phyloP scores from a whole-genome alignment of 2,888 invertebrate species.

The Sesia apiformis region DNA sequence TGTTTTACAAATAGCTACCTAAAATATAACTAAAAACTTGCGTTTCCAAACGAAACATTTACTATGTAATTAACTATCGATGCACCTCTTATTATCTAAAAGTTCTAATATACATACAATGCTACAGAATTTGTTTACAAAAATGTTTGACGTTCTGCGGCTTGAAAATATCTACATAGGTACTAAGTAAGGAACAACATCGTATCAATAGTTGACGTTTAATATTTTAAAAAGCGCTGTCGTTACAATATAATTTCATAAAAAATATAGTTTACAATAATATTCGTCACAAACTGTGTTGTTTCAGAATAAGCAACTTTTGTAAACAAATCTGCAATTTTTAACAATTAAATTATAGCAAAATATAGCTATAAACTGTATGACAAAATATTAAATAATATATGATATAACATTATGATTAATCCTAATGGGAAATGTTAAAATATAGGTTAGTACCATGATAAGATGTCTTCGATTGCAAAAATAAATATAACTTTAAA shows the following conservation, averaged over 20 bases:
- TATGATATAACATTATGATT: slow-evolving; percentile 43
- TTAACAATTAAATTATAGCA: slow-evolving; percentile 42
- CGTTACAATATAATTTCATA: no score
- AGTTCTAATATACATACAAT: slow-evolving; percentile 61
- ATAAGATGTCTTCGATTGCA: slow-evolving; percentile 2
- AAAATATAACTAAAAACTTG: slow-evolving; percentile 23
- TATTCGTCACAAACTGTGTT: no score
- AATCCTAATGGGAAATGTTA: slow-evolving; percentile 33
- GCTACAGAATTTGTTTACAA: slow-evolving; percentile 35
- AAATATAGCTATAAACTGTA: slow-evolving; percentile 49
- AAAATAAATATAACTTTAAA: slow-evolving; percentile 7
- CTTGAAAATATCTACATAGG: slow-evolving; percentile 3
- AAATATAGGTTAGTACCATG: slow-evolving; percentile 36
- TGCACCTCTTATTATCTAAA: slow-evolving; percentile 57
- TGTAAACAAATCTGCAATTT: slow-evolving; percentile 27
- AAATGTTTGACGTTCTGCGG: slow-evolving; percentile 3
- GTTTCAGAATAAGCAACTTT: slow-evolving; percentile 1
- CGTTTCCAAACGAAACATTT: slow-evolving; percentile 28
- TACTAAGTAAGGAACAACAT: no score
- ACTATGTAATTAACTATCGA: slow-evolving; percentile 28
- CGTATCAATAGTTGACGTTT: no score
- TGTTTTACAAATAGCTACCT: background rate
- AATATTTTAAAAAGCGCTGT: no score
- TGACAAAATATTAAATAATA: slow-evolving; percentile 57
- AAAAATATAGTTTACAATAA: no score